phyloP scores from a whole-genome alignment of 2,797 vertebrate genomes.

The Astyanax mexicanus region DNA sequence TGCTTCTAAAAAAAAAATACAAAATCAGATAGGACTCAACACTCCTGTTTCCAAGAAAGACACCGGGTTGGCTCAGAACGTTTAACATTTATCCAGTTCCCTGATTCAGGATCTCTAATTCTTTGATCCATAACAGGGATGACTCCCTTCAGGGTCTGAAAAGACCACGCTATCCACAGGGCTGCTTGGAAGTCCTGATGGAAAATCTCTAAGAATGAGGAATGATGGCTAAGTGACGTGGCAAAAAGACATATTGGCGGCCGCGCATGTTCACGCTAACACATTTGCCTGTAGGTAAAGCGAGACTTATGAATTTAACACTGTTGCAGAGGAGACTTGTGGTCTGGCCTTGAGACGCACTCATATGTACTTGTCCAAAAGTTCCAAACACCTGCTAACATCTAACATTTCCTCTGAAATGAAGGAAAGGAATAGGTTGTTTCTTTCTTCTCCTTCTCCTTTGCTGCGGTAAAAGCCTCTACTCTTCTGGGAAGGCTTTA shows the following conservation, averaged over 20 bases:
- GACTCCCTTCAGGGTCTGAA: constrained; percentile 23
- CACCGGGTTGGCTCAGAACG: background rate
- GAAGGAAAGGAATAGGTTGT: background rate
- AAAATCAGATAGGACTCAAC: constrained; percentile 40
- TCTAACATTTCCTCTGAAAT: background rate
- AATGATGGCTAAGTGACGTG: constrained; percentile 22
- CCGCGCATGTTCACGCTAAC: background rate
- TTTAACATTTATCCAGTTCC: background rate
- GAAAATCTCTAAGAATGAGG: constrained; percentile 9
- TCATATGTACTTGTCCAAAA: background rate
- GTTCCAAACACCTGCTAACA: background rate
- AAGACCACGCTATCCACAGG: constrained; percentile 2
- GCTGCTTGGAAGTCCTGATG: constrained; percentile 15
- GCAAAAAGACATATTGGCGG: constrained; percentile 25
- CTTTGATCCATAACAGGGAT: constrained; percentile 60
- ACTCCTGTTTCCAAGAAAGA: constrained; percentile 5
- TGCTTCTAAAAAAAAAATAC: constrained; percentile 39
- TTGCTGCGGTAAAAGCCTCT: background rate
- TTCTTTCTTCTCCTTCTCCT: background rate
- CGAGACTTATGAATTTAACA: background rate
- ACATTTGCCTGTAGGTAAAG: background rate
- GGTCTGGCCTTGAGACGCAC: background rate
- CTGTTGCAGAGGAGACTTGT: background rate
- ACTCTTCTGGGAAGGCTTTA: background rate
- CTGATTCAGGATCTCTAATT: constrained; percentile 57